phyloP scores from a whole-genome alignment of 2,888 invertebrate species.

The Perdita meconis region DNA sequence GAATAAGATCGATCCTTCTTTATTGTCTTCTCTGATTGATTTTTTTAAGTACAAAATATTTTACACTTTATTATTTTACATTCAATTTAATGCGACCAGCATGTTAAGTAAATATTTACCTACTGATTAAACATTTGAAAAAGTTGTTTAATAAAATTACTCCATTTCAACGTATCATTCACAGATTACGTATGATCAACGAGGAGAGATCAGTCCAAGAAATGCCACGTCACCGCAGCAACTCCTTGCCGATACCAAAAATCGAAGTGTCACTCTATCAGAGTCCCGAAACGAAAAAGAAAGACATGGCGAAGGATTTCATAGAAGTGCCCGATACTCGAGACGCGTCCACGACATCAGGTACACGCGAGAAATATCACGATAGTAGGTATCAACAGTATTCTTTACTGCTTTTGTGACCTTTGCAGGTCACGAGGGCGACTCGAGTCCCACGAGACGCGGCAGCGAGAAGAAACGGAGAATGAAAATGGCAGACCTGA shows the following conservation, averaged over 20 bases:
- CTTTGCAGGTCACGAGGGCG: constrained; percentile 80
- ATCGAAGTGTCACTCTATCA: constrained; percentile 95
- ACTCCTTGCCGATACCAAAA: constrained; percentile 96
- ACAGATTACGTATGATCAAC: constrained; percentile 93
- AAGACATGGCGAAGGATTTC: constrained; percentile 89
- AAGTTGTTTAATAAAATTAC: not conserved
- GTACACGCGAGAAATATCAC: constrained; percentile 81
- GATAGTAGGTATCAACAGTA: no score
- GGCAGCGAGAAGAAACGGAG: constrained; percentile 94
- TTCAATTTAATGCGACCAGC: no score
- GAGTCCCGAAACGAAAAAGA: constrained; percentile 89
- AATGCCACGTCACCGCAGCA: constrained; percentile 94
- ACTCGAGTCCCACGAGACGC: constrained; percentile 86
- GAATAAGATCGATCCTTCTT: no score
- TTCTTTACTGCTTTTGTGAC: not conserved
- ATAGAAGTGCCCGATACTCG: constrained; percentile 91
- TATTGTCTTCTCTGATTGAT: no score
- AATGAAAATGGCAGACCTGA: constrained; percentile 96
- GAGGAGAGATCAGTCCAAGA: constrained; percentile 92
- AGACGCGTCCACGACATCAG: constrained; percentile 88
- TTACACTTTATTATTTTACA: no score
- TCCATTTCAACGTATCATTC: not conserved
- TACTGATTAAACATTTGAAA: no score
- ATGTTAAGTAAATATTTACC: no score
- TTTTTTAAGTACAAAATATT: no score